A percentile compares a stretch with the other conserved stretches of the same genome.
phyloP scores from a whole-genome alignment of 1,140 invertebrate genomes.

The Penaeus vannamei region DNA sequence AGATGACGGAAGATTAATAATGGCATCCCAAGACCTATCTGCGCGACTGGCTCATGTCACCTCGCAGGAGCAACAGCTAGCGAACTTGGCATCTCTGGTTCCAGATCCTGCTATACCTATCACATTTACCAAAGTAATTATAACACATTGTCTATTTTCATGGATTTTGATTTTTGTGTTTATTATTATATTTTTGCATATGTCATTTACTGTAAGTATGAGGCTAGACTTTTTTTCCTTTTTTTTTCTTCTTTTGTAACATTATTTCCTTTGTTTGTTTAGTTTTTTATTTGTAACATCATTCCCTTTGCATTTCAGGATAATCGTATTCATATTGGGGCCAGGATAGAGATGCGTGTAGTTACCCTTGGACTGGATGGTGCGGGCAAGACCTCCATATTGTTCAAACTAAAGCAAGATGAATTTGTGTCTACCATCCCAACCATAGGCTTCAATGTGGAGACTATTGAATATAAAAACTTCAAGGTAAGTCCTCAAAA shows the following conservation, averaged over 20 bases:
- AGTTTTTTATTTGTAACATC: background rate
- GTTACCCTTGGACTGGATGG: constrained; percentile 77
- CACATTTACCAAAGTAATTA: constrained; percentile 77
- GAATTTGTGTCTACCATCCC: constrained; percentile 80
- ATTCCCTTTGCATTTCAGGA: constrained; percentile 72
- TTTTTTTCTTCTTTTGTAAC: background rate
- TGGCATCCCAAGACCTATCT: constrained; percentile 75
- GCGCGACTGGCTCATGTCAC: constrained; percentile 75
- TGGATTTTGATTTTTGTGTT: background rate
- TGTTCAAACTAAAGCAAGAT: constrained; percentile 79
- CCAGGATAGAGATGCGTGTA: constrained; percentile 79
- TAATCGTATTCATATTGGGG: constrained; percentile 79
- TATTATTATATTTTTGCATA: background rate
- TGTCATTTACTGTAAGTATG: background rate
- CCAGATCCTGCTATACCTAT: constrained; percentile 78
- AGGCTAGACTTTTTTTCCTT: background rate
- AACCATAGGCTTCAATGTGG: constrained; percentile 78
- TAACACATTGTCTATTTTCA: background rate
- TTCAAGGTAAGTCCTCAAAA: constrained; percentile 59
- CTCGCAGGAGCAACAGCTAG: constrained; percentile 77
- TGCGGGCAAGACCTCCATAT: constrained; percentile 78
- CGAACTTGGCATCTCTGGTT: constrained; percentile 75
- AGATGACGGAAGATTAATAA: constrained; percentile 76
- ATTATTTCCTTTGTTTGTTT: background rate
- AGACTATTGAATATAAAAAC: constrained; percentile 75